Conservation (phyloP, 2,797 vertebrate species). For the Poliocrania exsul region DNA sequence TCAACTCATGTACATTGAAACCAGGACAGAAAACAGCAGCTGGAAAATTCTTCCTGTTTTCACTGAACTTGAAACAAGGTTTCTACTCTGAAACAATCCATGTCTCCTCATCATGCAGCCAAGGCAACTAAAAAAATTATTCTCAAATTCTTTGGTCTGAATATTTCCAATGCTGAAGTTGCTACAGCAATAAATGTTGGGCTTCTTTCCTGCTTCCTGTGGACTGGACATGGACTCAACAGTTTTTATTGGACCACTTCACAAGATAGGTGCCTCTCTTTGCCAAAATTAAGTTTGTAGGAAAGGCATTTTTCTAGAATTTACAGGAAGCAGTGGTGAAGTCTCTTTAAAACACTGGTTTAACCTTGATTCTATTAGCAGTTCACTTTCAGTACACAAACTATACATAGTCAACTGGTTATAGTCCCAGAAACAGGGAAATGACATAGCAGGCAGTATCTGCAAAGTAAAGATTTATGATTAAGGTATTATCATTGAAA, state of each 20-base stretch:
- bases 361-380: neutral
- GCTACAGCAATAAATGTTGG: neutral
- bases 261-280: neutral
- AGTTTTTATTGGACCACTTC: constrained; percentile 18
- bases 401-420: neutral
- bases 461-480: neutral
- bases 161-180: neutral
- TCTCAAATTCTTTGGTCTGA: constrained; percentile 17
- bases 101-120: neutral
- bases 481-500: neutral
- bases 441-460: neutral
- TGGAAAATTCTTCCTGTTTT: constrained; percentile 23
- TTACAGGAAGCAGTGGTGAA: constrained; percentile 6
- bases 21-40: neutral
- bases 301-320: neutral
- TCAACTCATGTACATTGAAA: neutral
- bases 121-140: neutral
- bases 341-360: neutral
- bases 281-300: neutral
- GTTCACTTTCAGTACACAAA: neutral
- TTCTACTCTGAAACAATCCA: constrained; percentile 1
- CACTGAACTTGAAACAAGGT: neutral
- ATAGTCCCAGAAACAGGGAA: neutral
- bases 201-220: constrained; percentile 14
- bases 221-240: neutral